Percentiles rank a stretch among this genome's conserved stretches.
phyloP scores from a whole-genome alignment of 2,888 invertebrate genomes.

The Magallana nippona region DNA sequence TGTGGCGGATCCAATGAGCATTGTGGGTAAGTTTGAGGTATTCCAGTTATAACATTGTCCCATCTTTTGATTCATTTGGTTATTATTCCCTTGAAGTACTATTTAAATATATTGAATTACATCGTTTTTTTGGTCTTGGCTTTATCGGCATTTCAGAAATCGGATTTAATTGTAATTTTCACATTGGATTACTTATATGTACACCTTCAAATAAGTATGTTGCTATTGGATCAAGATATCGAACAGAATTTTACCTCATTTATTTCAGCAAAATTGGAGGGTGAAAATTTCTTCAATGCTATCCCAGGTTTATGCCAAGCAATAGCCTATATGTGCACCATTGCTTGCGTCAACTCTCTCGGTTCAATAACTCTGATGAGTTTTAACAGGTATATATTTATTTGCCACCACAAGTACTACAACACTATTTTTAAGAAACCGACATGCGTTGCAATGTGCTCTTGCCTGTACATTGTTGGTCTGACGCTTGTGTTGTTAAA shows the following conservation, averaged over 20 bases:
- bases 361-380: conserved; percentile 67
- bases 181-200: too few species aligned
- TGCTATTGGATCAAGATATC: too few species aligned
- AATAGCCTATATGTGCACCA: conserved; percentile 67
- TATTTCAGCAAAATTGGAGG: conserved; percentile 67
- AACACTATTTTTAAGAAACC: conserved; percentile 57
- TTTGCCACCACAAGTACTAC: conserved; percentile 62
- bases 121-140: too few species aligned
- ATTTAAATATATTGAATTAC: too few species aligned
- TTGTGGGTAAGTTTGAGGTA: conserved; percentile 63
- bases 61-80: too few species aligned
- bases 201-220: too few species aligned
- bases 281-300: conserved; percentile 62
- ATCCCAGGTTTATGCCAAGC: conserved; percentile 64
- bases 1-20: conserved; percentile 66
- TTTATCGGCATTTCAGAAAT: too few species aligned
- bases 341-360: conserved; percentile 67
- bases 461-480: conserved; percentile 59
- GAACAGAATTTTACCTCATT: too few species aligned
- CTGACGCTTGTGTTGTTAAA: conserved; percentile 60
- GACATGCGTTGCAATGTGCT: conserved; percentile 61
- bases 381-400: conserved; percentile 68
- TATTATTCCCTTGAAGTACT: too few species aligned
- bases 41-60: too few species aligned
- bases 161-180: too few species aligned